Conservation (phyloP, 2,113 vertebrate genomes). For the Actinemys pallida region DNA sequence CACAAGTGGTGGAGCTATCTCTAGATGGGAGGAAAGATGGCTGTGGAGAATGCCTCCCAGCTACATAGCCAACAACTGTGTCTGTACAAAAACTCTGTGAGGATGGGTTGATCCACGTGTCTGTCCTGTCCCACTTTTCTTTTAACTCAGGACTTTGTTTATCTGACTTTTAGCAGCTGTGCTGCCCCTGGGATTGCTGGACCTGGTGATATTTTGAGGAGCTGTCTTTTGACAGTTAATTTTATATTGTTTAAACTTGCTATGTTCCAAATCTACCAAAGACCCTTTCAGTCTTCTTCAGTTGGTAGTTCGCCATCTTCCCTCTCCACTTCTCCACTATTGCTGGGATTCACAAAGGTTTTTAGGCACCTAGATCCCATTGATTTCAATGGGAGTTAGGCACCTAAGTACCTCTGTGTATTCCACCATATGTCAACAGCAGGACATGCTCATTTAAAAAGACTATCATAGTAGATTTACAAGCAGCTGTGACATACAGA, state of each 20-base stretch:
- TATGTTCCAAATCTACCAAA: background rate
- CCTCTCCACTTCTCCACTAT: background rate
- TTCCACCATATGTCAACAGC: too few relatives aligned
- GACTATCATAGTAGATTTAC: background rate
- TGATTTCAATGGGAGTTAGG: too few relatives aligned
- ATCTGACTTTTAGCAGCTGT: background rate
- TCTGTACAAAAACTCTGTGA: background rate
- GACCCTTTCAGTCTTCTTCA: background rate
- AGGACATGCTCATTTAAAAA: background rate
- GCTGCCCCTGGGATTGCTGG: background rate
- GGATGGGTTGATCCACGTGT: accelerated
- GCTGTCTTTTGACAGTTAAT: background rate
- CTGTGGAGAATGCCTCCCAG: background rate
- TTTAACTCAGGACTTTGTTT: background rate
- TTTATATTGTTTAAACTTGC: background rate
- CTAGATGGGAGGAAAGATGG: background rate
- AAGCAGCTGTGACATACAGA: background rate
- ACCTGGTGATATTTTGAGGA: background rate
- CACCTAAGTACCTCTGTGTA: too few relatives aligned
- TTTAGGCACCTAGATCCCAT: too few relatives aligned
- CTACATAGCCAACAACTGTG: background rate
- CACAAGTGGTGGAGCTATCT: background rate
- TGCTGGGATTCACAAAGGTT: too few relatives aligned
- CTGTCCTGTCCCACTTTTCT: accelerated
- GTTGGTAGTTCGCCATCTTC: background rate